These are phyloP conservation scores for Cecidostiba fungosa DNA, from an alignment of 2,888 invertebrate genomes.

Conservation along the genomic window DNA sequence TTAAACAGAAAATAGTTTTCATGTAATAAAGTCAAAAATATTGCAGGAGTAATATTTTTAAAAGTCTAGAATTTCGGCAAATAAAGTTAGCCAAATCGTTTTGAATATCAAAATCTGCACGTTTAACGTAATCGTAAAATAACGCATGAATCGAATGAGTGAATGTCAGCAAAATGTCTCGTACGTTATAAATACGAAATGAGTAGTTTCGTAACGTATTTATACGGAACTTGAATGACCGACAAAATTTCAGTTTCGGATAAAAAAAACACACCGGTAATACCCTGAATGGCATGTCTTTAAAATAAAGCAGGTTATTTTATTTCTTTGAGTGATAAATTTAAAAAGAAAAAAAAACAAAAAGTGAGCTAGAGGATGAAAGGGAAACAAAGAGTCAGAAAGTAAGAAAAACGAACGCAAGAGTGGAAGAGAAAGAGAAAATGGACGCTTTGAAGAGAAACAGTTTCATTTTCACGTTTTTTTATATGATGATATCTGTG, in stretches of 20 bases:
- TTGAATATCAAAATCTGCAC: constrained; percentile 57
- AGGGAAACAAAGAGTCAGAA: constrained; percentile 58
- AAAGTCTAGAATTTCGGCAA: constrained; percentile 40
- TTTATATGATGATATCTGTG: constrained; percentile 71
- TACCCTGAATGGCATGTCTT: constrained; percentile 88
- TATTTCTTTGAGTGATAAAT: constrained; percentile 61
- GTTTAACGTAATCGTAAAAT: constrained; percentile 67
- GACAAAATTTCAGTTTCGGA: constrained; percentile 79
- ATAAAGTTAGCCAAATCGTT: constrained; percentile 21
- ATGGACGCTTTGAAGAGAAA: constrained; percentile 61
- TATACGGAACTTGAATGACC: constrained; percentile 69
- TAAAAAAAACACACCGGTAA: constrained; percentile 82
- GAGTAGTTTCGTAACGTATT: constrained; percentile 61
- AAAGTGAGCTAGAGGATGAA: constrained; percentile 54
- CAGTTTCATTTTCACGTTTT: constrained; percentile 78
- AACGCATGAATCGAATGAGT: constrained; percentile 65
- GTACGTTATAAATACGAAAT: constrained; percentile 62
- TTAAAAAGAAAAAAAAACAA: constrained; percentile 59
- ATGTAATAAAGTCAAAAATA: constrained; percentile 56
- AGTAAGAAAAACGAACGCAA: constrained; percentile 52
- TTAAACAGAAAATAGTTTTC: constrained; percentile 40
- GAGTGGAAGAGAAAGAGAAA: constrained; percentile 60
- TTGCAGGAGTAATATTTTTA: constrained; percentile 47
- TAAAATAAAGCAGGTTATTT: constrained; percentile 60
- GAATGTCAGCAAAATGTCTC: constrained; percentile 66